Conservation (phyloP, 53 echinoderm and acorn worm genomes). For the Echinometra lucunter region DNA sequence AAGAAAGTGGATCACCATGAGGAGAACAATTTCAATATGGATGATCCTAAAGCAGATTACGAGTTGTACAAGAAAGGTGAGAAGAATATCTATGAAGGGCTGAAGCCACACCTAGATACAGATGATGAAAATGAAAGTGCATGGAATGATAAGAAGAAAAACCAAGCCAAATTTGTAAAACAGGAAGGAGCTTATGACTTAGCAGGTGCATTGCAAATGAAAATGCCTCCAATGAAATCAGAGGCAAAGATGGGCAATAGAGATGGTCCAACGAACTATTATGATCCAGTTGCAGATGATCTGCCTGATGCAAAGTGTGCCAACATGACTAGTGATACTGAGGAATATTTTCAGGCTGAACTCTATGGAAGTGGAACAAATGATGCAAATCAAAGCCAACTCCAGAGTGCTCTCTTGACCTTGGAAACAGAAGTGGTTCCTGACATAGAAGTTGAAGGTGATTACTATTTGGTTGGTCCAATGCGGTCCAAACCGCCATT, state of each 20-base stretch:
- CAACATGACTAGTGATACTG: not conserved
- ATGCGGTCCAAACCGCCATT: constrained; percentile 4
- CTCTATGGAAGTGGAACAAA: not conserved
- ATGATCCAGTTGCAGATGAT: constrained; percentile 23
- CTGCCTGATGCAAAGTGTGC: not conserved
- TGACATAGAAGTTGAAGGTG: not conserved
- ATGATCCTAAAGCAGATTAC: constrained; percentile 42
- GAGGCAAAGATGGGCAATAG: not conserved
- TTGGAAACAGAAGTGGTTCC: not conserved
- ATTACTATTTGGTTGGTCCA: constrained; percentile 35
- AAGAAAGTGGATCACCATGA: not conserved
- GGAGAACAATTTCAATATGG: constrained; percentile 40
- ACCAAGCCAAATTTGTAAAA: constrained; percentile 6
- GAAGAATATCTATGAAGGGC: constrained; percentile 52
- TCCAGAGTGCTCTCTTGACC: constrained; percentile 30
- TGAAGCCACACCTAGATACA: constrained; percentile 10
- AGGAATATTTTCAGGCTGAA: constrained; percentile 1
- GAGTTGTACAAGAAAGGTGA: constrained; percentile 55
- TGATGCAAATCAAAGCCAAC: not conserved
- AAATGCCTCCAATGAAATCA: not conserved
- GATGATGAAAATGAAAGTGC: constrained; percentile 15
- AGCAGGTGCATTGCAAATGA: constrained; percentile 33
- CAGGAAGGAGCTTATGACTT: constrained; percentile 54
- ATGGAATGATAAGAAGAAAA: constrained; percentile 16
- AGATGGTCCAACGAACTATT: not conserved